phyloP scores from a whole-genome alignment of 2,797 vertebrate species.

The Euthynnus affinis region DNA sequence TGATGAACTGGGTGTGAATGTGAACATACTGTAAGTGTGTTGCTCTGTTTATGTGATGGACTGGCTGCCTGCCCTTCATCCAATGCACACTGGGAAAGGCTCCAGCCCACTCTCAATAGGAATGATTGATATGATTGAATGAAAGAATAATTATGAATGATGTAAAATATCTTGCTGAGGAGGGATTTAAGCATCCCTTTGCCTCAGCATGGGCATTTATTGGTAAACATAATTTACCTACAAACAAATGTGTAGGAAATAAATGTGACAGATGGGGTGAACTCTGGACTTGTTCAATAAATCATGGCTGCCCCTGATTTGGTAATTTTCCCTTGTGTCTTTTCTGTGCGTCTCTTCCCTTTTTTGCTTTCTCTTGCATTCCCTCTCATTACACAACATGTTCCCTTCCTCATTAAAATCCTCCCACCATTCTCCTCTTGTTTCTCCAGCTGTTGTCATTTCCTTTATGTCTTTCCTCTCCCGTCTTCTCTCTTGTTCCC shows the following conservation, averaged over 20 bases:
- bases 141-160: slow-evolving; percentile 57
- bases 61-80: slow-evolving; percentile 36
- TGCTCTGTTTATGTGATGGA: slow-evolving; percentile 45
- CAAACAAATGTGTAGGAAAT: slow-evolving; percentile 51
- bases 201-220: slow-evolving; percentile 42
- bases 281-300: slow-evolving; percentile 60
- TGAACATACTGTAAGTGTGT: slow-evolving; percentile 41
- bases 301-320: slow-evolving; percentile 52
- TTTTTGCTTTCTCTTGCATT: slow-evolving; percentile 44
- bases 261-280: slow-evolving; percentile 59
- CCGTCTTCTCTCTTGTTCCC: slow-evolving; percentile 16
- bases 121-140: slow-evolving; percentile 49
- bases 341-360: slow-evolving; percentile 26
- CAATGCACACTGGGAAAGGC: slow-evolving; percentile 39
- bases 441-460: slow-evolving; percentile 46
- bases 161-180: slow-evolving; percentile 58
- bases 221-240: slow-evolving; percentile 54
- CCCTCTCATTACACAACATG: slow-evolving; percentile 41
- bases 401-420: slow-evolving; percentile 57
- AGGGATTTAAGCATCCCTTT: slow-evolving; percentile 42
- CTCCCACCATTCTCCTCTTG: slow-evolving; percentile 37
- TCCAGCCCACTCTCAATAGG: slow-evolving; percentile 48
- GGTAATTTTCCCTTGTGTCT: slow-evolving; percentile 22
- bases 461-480: slow-evolving; percentile 45
- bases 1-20: slow-evolving; percentile 44